Evolutionary conservation across 2,113 vertebrate genomes (phyloP), one percentile per base, ranked within the genome.

Genomic region (Pygathrix nemaeus): DNA sequence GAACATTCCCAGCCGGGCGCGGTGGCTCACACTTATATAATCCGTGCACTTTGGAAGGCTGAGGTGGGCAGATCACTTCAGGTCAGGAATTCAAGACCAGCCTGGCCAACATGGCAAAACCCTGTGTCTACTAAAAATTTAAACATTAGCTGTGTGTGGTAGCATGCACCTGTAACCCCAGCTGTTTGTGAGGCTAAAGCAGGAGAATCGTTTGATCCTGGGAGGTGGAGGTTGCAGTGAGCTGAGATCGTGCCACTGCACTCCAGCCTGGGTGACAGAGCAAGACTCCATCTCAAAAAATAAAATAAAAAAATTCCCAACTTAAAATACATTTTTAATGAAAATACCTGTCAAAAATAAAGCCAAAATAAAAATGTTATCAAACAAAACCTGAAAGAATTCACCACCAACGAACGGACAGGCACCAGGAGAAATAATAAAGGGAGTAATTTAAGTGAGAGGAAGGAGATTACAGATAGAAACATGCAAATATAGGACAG

Each of bases 281-380:
- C 25, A 25, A 35, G 32, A 8, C 32, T 35, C 30, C 32, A 32
- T 35, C 66, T 68, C 32, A 35, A 68, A 68, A 35, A 66, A 14
- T 32, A 66, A 64, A 59, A 61, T 27, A 7, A 35, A 68, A 35
- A 68, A 76, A 76, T 27, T 78, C 48, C 82, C 57, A 76, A 55
- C 61, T 87, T 92, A 92, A 79, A 85, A 86, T 81, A 81, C 12
- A 81, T 64, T 89, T 90, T 45, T 57, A 76, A 83, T 66, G n/a
- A 88, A 87, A 82, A 82, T 55, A 64, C 55, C 45, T 30, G 68
- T 85, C 20, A 96, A 78, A 82, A 64, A 45, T 85, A 32, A 92
- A 83, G 23, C 59, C 57, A 66, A 93, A 64, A 73, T 87, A 87
- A 40, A 75, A 64, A 57, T 40, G 6, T 52, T 95, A 25, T 48